These are phyloP conservation scores for Chiroxiphia lanceolata DNA, from an alignment of 2,797 vertebrate genomes.

Conservation along the genomic window DNA sequence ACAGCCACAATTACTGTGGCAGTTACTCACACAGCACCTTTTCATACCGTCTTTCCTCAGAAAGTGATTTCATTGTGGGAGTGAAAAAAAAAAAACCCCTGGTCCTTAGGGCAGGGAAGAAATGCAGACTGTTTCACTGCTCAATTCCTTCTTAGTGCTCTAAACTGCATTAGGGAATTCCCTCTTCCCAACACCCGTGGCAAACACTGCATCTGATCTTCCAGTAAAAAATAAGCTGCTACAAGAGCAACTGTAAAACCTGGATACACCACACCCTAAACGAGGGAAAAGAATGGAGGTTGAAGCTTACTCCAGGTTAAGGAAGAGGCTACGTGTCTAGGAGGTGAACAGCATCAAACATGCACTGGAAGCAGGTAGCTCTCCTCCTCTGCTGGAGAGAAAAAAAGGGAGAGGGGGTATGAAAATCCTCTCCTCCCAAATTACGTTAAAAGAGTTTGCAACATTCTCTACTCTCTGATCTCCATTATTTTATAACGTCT, in stretches of 20 bases:
- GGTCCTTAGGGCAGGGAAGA: slow-evolving; percentile 15
- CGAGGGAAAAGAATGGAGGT: slow-evolving; percentile 60
- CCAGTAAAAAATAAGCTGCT: slow-evolving; percentile 54
- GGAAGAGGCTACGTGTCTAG: slow-evolving; percentile 76
- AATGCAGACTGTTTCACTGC: neutral
- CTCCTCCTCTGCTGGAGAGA: slow-evolving; percentile 73
- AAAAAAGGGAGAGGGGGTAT: slow-evolving; percentile 69
- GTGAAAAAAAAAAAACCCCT: neutral
- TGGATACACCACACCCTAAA: slow-evolving; percentile 72
- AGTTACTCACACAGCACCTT: slow-evolving; percentile 25
- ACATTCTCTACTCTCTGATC: slow-evolving; percentile 63
- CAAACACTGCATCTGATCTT: slow-evolving; percentile 59
- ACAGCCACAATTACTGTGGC: neutral
- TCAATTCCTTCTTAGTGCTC: slow-evolving; percentile 1
- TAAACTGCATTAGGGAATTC: slow-evolving; percentile 33
- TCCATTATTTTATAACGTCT: slow-evolving; percentile 61
- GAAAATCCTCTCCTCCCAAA: slow-evolving; percentile 71
- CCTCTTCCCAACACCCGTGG: slow-evolving; percentile 42
- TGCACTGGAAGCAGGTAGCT: slow-evolving; percentile 65
- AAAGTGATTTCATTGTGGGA: neutral
- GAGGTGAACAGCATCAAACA: slow-evolving; percentile 76
- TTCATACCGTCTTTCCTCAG: neutral
- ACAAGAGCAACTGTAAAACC: slow-evolving; percentile 65
- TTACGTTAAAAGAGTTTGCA: slow-evolving; percentile 59
- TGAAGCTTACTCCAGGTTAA: slow-evolving; percentile 73